phyloP scores from a whole-genome alignment of 2,797 vertebrate genomes.

The Megaceryle alcyon region DNA sequence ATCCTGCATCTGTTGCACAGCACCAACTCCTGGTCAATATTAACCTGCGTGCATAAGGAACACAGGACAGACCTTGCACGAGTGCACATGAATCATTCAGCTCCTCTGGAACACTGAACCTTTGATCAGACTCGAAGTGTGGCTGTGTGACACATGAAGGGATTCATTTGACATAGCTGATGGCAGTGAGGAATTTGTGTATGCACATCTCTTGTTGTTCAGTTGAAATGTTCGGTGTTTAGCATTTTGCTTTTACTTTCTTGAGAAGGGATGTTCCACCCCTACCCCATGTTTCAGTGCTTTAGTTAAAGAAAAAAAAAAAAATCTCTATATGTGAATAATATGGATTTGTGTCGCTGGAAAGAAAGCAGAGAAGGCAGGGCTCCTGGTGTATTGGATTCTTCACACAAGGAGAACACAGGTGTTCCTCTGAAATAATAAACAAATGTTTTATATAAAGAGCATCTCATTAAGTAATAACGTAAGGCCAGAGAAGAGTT shows the following conservation, averaged over 20 bases:
- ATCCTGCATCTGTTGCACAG: background rate
- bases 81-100: background rate
- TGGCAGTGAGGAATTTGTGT: background rate
- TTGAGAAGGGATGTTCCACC: background rate
- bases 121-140: background rate
- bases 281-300: background rate
- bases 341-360: background rate
- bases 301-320: background rate
- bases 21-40: background rate
- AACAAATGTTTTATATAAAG: slow-evolving; percentile 36
- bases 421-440: slow-evolving; percentile 21
- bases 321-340: background rate
- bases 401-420: background rate
- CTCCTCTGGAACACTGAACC: background rate
- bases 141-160: background rate
- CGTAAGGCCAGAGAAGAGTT: background rate
- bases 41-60: background rate
- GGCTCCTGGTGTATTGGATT: background rate
- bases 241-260: background rate
- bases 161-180: background rate
- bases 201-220: background rate
- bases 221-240: background rate
- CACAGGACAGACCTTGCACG: fast-evolving
- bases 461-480: background rate
- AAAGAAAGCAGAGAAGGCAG: background rate